These are phyloP conservation scores for Elephantulus edwardii DNA, from an alignment of 2,113 vertebrate genomes.

Conservation along the genomic window DNA sequence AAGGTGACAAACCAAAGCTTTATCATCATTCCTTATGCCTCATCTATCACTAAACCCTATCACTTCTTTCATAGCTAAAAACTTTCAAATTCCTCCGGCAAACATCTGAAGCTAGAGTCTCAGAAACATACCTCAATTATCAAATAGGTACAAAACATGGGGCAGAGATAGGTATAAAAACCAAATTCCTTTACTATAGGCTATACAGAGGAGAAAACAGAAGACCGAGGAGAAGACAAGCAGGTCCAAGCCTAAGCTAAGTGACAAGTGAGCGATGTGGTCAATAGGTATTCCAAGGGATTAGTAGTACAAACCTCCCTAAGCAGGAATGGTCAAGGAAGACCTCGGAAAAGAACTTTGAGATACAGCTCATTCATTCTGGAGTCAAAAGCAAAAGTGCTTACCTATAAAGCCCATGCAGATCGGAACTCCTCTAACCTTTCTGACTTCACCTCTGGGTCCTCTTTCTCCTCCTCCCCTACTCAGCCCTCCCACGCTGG, in stretches of 20 bases:
- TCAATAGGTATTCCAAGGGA: neutral
- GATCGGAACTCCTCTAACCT: neutral
- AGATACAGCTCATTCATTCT: neutral
- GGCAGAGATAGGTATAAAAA: neutral
- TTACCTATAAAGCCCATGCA: neutral
- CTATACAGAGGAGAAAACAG: constrained; percentile 17
- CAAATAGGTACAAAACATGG: neutral
- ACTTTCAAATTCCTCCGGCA: constrained; percentile 50
- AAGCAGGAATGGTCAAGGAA: neutral
- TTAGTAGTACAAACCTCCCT: neutral
- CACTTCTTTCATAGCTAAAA: constrained; percentile 11
- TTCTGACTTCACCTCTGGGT: neutral
- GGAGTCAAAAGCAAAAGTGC: neutral
- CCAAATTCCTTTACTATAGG: neutral
- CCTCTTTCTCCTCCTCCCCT: neutral
- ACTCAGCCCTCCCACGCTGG: neutral
- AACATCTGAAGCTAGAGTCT: neutral
- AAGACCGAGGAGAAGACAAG: neutral
- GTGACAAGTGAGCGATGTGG: neutral
- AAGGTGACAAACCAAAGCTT: constrained; percentile 52
- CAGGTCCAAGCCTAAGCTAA: neutral
- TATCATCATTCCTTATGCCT: neutral
- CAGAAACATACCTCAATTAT: constrained; percentile 27
- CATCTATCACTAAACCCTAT: constrained; percentile 27
- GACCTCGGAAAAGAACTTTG: constrained; percentile 16